Percentiles rank a stretch among this genome's conserved stretches.
phyloP scores from a whole-genome alignment of 2,888 invertebrate genomes.

The Odontocerum albicorne region DNA sequence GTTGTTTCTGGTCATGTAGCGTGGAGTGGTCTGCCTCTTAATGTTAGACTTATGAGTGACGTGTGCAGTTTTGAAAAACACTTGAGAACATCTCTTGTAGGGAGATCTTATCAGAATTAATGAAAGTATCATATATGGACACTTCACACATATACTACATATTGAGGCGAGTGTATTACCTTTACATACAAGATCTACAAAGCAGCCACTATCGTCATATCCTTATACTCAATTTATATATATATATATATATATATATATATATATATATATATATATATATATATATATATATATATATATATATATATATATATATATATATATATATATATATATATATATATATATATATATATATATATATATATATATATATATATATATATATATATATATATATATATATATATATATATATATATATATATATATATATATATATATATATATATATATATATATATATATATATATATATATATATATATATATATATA shows the following conservation, averaged over 20 bases:
- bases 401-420: conserved; percentile 7
- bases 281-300: conserved; percentile 7
- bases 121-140: not conserved
- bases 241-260: conserved; percentile 7
- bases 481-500: not conserved
- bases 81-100: too few species aligned
- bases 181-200: too few species aligned
- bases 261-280: conserved; percentile 7
- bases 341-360: conserved; percentile 7
- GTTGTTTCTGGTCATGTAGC: too few species aligned
- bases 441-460: conserved; percentile 6
- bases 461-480: conserved; percentile 7
- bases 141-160: not conserved
- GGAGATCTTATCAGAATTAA: too few species aligned
- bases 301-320: conserved; percentile 7
- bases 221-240: not conserved
- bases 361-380: conserved; percentile 7
- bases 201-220: too few species aligned
- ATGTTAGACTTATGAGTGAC: too few species aligned
- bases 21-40: too few species aligned
- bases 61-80: too few species aligned
- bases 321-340: conserved; percentile 7
- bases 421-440: conserved; percentile 7
- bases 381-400: conserved; percentile 7
- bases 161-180: too few species aligned